phyloP scores from a whole-genome alignment of 92 coral and sea anemone species.

The Parazoanthus swiftii region DNA sequence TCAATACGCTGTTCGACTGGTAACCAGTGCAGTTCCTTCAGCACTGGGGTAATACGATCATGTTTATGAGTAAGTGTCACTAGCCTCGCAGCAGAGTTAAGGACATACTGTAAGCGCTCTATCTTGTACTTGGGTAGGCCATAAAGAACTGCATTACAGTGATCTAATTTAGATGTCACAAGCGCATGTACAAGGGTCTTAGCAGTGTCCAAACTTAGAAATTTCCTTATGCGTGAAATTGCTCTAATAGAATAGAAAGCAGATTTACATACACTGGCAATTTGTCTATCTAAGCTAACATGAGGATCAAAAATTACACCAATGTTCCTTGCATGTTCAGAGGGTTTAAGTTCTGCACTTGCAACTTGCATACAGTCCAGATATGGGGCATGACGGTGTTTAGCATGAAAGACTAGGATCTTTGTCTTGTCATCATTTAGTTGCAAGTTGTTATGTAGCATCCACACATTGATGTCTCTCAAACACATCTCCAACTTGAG shows the following conservation, averaged over 20 bases:
- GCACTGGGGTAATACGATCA: not conserved
- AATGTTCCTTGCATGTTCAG: not conserved
- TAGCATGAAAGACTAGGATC: conserved; percentile 48
- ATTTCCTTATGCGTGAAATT: not conserved
- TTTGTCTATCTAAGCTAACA: not conserved
- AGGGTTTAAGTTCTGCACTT: conserved; percentile 16
- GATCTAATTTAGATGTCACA: not conserved
- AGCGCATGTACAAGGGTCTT: not conserved
- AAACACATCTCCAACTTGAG: conserved; percentile 38
- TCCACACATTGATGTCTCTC: conserved; percentile 35
- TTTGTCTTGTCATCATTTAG: conserved; percentile 46
- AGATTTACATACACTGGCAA: not conserved
- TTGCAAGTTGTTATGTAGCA: conserved; percentile 41
- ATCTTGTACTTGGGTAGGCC: not conserved
- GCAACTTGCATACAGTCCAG: conserved; percentile 45
- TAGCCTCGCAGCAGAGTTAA: not conserved
- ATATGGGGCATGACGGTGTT: conserved; percentile 38
- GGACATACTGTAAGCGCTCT: not conserved
- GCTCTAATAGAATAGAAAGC: not conserved
- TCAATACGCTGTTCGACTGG: not conserved
- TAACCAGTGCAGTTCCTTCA: not conserved
- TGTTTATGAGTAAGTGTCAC: not conserved
- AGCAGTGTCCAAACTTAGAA: conserved; percentile 1
- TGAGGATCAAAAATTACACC: not conserved
- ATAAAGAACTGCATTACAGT: not conserved